Conservation (phyloP, 1,140 invertebrate genomes). For the Tetramorium simillimum region DNA sequence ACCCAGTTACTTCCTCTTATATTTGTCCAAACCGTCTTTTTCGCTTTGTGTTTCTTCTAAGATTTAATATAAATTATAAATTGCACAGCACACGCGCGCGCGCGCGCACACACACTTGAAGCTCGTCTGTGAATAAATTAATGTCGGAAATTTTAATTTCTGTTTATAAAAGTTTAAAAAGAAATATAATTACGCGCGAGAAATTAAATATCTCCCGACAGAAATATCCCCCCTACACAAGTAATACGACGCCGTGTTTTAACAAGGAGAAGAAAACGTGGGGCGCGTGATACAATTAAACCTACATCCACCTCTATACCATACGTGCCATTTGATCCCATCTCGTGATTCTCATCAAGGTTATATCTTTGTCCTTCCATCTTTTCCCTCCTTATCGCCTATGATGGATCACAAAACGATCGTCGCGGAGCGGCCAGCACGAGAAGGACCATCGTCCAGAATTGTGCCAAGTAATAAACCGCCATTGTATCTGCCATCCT, state of each 20-base stretch:
- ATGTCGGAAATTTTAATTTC: neutral
- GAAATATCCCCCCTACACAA: neutral
- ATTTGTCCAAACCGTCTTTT: slow-evolving; percentile 26
- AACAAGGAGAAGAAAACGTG: slow-evolving; percentile 20
- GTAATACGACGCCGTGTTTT: slow-evolving; percentile 32
- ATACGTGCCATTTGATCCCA: neutral
- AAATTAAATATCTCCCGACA: slow-evolving; percentile 5
- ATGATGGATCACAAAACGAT: slow-evolving; percentile 15
- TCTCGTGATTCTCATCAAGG: slow-evolving; percentile 40
- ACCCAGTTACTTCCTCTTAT: slow-evolving; percentile 25
- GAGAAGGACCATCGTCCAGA: slow-evolving; percentile 38
- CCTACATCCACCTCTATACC: neutral
- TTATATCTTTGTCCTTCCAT: neutral
- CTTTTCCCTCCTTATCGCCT: neutral
- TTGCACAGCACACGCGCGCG: too few species aligned
- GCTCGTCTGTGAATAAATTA: neutral
- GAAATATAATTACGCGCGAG: neutral
- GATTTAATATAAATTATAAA: slow-evolving; percentile 34
- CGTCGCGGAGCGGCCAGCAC: neutral
- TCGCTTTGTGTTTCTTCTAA: neutral
- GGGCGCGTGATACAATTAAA: slow-evolving; percentile 39
- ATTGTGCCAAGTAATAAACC: slow-evolving; percentile 69
- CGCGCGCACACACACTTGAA: neutral
- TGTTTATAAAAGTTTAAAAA: neutral
- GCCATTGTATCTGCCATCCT: slow-evolving; percentile 31